phyloP scores from a whole-genome alignment of 2,797 vertebrate genomes.

The Hozukius guyotensis region DNA sequence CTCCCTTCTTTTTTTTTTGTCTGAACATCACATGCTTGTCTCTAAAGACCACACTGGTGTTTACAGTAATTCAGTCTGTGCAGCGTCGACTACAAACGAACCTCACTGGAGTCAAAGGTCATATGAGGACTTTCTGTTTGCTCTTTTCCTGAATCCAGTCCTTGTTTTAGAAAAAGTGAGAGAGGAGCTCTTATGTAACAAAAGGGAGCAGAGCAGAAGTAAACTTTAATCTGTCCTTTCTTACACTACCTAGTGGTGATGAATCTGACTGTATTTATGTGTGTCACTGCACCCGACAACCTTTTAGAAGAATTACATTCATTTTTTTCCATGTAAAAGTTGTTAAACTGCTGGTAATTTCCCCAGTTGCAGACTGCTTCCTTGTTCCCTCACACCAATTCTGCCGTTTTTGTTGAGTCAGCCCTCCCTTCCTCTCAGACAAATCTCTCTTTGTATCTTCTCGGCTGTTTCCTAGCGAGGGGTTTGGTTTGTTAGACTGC shows the following conservation, averaged over 20 bases:
- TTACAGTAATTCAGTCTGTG: slow-evolving; percentile 1
- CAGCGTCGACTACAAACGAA: not conserved
- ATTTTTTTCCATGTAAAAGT: not conserved
- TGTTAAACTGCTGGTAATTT: slow-evolving; percentile 12
- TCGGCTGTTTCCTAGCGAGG: slow-evolving; percentile 33
- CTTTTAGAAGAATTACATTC: not conserved
- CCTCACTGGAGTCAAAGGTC: not conserved
- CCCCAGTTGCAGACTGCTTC: slow-evolving; percentile 33
- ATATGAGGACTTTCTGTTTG: slow-evolving; percentile 10
- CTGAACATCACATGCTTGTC: slow-evolving; percentile 4
- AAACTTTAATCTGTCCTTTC: not conserved
- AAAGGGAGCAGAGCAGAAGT: slow-evolving; percentile 5
- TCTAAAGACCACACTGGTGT: not conserved
- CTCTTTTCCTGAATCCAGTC: slow-evolving; percentile 3
- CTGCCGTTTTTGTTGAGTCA: slow-evolving; percentile 64
- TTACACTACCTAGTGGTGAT: not conserved
- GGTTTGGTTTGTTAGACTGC: slow-evolving; percentile 44
- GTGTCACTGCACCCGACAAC: not conserved
- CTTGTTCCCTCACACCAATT: slow-evolving; percentile 47
- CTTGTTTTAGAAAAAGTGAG: not conserved
- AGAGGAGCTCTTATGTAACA: slow-evolving; percentile 15
- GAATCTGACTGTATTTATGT: not conserved
- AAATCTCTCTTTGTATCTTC: slow-evolving; percentile 65
- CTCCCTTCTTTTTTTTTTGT: slow-evolving; percentile 1
- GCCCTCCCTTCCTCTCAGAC: slow-evolving; percentile 50